These are phyloP conservation scores for Notothenia coriiceps DNA, from an alignment of 2,113 vertebrate genomes.

Conservation along the genomic window DNA sequence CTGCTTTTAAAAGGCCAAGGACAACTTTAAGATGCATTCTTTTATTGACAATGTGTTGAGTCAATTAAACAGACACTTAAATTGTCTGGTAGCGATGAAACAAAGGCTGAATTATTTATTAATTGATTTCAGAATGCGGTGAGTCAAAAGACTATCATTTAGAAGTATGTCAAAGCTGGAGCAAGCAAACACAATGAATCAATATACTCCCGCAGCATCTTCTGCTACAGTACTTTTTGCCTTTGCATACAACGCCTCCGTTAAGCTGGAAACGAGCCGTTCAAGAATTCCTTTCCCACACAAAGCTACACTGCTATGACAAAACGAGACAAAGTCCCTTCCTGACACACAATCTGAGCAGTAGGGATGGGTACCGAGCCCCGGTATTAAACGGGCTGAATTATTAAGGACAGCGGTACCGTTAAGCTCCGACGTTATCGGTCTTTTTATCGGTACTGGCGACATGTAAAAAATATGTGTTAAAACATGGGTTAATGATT, in stretches of 20 bases:
- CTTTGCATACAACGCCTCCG: background rate
- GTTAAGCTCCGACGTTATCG: no score
- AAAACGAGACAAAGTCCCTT: slow-evolving; percentile 23
- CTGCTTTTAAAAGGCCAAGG: background rate
- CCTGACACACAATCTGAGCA: slow-evolving; percentile 17
- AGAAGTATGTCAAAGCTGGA: slow-evolving; percentile 48
- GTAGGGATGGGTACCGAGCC: no score
- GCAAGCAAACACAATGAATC: slow-evolving; percentile 9
- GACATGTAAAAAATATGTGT: no score
- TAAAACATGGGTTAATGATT: no score
- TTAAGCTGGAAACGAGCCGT: background rate
- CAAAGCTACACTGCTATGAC: slow-evolving; percentile 11
- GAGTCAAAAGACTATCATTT: slow-evolving; percentile 41
- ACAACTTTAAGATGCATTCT: background rate
- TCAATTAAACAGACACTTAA: slow-evolving; percentile 28
- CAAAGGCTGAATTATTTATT: slow-evolving; percentile 54
- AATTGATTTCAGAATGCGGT: slow-evolving; percentile 11
- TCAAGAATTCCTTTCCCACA: background rate
- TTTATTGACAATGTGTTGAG: background rate
- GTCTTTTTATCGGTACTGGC: no score
- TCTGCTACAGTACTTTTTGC: background rate
- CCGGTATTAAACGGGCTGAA: no score
- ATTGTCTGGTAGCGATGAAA: slow-evolving; percentile 15
- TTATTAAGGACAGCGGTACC: no score
- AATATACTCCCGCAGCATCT: background rate